Evolutionary conservation across 2,888 invertebrate species (phyloP), one percentile per base, ranked within the genome.

Genomic region (Cryptophagus acutangulus): DNA sequence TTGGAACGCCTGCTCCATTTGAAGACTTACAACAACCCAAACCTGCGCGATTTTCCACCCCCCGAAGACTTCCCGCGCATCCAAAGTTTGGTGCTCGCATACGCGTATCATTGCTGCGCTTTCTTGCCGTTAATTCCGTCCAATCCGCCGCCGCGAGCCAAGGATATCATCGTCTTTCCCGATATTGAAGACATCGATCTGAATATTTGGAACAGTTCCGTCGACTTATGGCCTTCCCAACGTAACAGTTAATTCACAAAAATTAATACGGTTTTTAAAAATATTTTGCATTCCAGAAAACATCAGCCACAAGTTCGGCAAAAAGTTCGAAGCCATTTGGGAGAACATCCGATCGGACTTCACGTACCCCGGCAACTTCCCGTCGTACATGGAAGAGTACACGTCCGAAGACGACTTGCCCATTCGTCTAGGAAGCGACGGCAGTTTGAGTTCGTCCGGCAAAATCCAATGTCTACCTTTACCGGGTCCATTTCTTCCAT

Each of bases 81-180:
- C 48, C 83, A 87, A 72, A 85, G 84, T 8, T 74, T 94, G 61
- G 82, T 88, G 26, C 72, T 95, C 25, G 88, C 93, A 1, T 95
- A 94, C 70, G 94, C 95, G 51, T 96, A 95, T 72, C 95, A 96
- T 67, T 96, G 95, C 72, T 95, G 95, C 71, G 85, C 89, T 48
- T 93, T 89, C 71, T 68, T 88, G 60, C 82, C 85, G 31, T 70
- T 82, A 54, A 75, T 79, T 54, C 78, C 79, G 38, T 72, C 65
- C 51, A 65, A 56, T 43, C 74, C 74, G n/a, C 73, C 70, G 2
- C 72, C 70, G 4, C 61, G 76, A 51, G 61, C 77, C 40, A 72
- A 78, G 55, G 84, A 85, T 57, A 75, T 80, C 0, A 78, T 85
- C 1, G 70, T 83, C 9, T 84, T 82, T 63, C 84, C 84, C 1